These are phyloP conservation scores for Leptothorax acervorum DNA, from an alignment of 2,888 invertebrate species.

Conservation along the genomic window DNA sequence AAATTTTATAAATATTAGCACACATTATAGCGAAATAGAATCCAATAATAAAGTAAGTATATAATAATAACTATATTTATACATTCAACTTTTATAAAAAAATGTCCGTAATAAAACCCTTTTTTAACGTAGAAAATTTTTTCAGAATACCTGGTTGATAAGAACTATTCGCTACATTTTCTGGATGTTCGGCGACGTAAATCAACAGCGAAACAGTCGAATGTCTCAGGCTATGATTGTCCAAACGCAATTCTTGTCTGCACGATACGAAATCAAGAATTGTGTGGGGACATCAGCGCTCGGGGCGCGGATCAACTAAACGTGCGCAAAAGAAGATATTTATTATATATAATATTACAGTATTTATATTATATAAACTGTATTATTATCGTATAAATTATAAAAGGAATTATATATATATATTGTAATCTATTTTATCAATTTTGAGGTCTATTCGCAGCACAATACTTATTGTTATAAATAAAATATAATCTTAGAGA, in stretches of 20 bases:
- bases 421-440: neutral
- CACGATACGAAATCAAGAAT: slow-evolving; percentile 84
- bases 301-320: slow-evolving; percentile 78
- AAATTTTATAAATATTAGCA: neutral
- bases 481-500: slow-evolving; percentile 9
- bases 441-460: neutral
- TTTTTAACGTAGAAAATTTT: neutral
- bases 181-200: slow-evolving; percentile 14
- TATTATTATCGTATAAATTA: neutral
- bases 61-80: neutral
- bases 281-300: slow-evolving; percentile 86
- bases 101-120: neutral
- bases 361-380: slow-evolving; percentile 11
- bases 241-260: slow-evolving; percentile 86
- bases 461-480: slow-evolving; percentile 1
- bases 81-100: slow-evolving; percentile 3
- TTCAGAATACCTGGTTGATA: slow-evolving; percentile 14
- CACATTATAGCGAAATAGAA: neutral
- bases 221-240: slow-evolving; percentile 85
- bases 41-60: neutral
- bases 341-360: neutral
- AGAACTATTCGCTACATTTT: slow-evolving; percentile 5
- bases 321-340: neutral
- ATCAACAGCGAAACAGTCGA: slow-evolving; percentile 57
- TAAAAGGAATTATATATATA: neutral